phyloP scores from a whole-genome alignment of 2,888 invertebrate genomes.

The Rhagonycha fulva region DNA sequence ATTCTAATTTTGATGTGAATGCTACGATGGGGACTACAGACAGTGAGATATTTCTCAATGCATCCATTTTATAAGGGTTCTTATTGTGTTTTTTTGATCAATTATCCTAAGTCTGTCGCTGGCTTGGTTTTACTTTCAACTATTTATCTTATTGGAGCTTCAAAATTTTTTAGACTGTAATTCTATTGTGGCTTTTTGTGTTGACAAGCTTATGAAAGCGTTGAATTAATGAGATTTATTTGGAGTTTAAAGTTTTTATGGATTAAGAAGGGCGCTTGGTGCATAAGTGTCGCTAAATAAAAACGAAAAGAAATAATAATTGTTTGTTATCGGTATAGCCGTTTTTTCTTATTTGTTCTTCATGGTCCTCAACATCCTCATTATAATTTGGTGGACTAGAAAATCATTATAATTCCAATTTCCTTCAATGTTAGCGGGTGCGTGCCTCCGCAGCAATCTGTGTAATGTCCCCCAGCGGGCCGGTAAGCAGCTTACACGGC shows the following conservation, averaged over 20 bases:
- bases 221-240: neutral
- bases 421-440: conserved; percentile 37
- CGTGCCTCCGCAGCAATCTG: conserved; percentile 49
- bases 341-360: conserved; percentile 14
- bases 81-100: conserved; percentile 3
- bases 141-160: neutral
- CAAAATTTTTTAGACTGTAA: neutral
- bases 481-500: conserved; percentile 51
- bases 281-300: neutral
- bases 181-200: neutral
- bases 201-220: neutral
- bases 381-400: conserved; percentile 29
- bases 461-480: conserved; percentile 52
- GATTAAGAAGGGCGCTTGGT: neutral
- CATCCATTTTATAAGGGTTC: neutral
- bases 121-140: neutral
- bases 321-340: conserved; percentile 15
- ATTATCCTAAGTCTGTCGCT: neutral
- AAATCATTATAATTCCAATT: conserved; percentile 42
- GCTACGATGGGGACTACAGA: neutral
- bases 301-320: neutral
- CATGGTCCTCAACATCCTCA: conserved; percentile 22
- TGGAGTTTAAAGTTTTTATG: neutral
- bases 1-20: neutral
- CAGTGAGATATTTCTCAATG: neutral